Percentiles rank a stretch among this genome's conserved stretches.
phyloP scores from a whole-genome alignment of 2,797 vertebrate species.

The Lithobates sylvaticus region DNA sequence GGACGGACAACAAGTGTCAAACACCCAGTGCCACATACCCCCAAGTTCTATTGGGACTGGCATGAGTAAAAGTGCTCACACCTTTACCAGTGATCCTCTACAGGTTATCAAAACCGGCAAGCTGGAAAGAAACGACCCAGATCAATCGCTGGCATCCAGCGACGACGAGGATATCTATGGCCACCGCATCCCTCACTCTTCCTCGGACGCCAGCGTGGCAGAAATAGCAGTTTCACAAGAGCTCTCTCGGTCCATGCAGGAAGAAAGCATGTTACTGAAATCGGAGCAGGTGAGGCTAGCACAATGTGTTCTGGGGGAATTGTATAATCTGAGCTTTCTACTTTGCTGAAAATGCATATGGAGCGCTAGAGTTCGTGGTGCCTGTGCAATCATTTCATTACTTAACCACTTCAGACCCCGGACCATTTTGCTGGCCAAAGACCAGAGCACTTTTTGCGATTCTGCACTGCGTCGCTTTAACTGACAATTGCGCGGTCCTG shows the following conservation, averaged over 20 bases:
- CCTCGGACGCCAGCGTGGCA: slow-evolving; percentile 74
- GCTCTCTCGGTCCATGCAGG: slow-evolving; percentile 66
- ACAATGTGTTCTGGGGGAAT: too few species aligned
- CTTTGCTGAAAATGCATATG: too few species aligned
- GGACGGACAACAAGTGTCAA: slow-evolving; percentile 30
- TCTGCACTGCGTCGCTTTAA: too few species aligned
- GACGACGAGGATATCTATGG: slow-evolving; percentile 97
- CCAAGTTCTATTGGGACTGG: slow-evolving; percentile 41
- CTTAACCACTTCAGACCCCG: too few species aligned
- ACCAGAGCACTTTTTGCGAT: too few species aligned
- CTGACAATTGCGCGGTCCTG: too few species aligned
- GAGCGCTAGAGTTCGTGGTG: too few species aligned
- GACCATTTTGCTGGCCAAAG: too few species aligned
- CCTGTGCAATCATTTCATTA: too few species aligned
- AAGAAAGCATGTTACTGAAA: slow-evolving; percentile 75
- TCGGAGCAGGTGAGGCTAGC: slow-evolving; percentile 81
- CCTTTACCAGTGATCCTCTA: slow-evolving; percentile 35
- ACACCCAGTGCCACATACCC: slow-evolving; percentile 41
- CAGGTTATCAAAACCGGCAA: slow-evolving; percentile 24
- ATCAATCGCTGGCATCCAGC: slow-evolving; percentile 76
- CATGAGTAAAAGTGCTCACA: not conserved
- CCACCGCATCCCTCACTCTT: slow-evolving; percentile 76
- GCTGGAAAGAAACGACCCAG: slow-evolving; percentile 63
- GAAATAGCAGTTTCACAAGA: slow-evolving; percentile 70
- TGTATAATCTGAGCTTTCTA: too few species aligned